Evolutionary conservation across 2,888 invertebrate genomes (phyloP).

Genomic region (Hipparchia semele): DNA sequence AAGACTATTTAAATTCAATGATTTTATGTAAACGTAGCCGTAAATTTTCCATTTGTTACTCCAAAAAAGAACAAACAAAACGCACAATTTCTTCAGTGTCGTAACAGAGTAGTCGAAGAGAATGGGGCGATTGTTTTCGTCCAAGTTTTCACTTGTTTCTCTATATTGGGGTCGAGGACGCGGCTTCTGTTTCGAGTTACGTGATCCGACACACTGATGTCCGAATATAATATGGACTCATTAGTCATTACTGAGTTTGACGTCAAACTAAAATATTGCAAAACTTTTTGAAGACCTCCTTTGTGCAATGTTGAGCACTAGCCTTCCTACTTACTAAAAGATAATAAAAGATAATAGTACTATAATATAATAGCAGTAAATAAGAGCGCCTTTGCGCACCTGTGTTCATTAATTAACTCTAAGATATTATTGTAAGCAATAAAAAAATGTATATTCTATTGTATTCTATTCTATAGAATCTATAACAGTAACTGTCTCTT

Average conservation of each 20-base stretch:
- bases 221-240: conserved; percentile 16
- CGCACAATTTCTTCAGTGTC: conserved; percentile 25
- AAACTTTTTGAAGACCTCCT: not conserved
- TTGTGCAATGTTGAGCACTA: too few species aligned
- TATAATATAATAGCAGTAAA: too few species aligned
- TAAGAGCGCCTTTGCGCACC: too few species aligned
- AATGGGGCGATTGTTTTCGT: conserved; percentile 49
- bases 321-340: too few species aligned
- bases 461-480: too few species aligned
- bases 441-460: too few species aligned
- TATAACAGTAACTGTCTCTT: too few species aligned
- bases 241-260: conserved; percentile 32
- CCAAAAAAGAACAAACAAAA: conserved; percentile 4
- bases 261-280: conserved; percentile 16
- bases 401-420: too few species aligned
- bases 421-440: too few species aligned
- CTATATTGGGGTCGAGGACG: conserved; percentile 73
- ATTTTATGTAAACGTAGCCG: not conserved
- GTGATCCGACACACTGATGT: conserved; percentile 40
- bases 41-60: not conserved
- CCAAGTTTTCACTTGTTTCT: conserved; percentile 70
- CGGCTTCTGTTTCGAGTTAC: conserved; percentile 43
- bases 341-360: too few species aligned
- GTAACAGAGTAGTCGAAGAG: conserved; percentile 39
- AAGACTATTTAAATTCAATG: too few species aligned